These are phyloP conservation scores for Cyprinella venusta DNA, from an alignment of 2,797 vertebrate species.

Conservation along the genomic window DNA sequence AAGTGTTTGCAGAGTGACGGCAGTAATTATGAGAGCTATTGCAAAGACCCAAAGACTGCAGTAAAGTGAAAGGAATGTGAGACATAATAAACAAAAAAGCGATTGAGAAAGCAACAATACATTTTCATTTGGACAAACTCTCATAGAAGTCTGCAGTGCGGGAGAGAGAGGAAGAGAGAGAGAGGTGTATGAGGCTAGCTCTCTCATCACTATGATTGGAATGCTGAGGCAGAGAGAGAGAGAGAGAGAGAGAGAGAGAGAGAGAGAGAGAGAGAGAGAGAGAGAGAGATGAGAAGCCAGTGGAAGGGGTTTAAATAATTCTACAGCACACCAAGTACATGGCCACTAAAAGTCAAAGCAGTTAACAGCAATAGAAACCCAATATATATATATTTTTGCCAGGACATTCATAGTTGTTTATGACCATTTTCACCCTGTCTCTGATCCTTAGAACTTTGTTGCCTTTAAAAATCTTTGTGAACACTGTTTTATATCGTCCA, in stretches of 20 bases:
- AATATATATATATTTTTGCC: neutral
- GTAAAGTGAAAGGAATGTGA: constrained; percentile 9
- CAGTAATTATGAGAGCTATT: constrained; percentile 20
- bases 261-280: too few species aligned
- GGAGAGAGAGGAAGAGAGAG: constrained; percentile 48
- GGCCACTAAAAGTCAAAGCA: constrained; percentile 29
- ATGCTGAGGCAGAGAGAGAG: constrained; percentile 31
- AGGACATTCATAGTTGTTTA: neutral
- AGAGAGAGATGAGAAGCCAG: constrained; percentile 7
- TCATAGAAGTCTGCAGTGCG: constrained; percentile 63
- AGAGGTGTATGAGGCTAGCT: constrained; percentile 5
- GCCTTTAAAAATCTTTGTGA: neutral
- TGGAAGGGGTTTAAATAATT: constrained; percentile 31
- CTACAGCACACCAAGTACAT: constrained; percentile 30
- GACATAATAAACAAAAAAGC: constrained; percentile 10
- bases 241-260: too few species aligned
- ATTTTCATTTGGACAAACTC: constrained; percentile 37
- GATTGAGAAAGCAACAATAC: constrained; percentile 28
- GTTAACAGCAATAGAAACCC: constrained; percentile 7
- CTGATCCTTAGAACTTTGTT: neutral
- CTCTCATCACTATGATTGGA: constrained; percentile 51
- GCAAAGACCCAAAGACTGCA: constrained; percentile 13
- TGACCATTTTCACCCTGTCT: neutral
- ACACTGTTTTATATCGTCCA: neutral
- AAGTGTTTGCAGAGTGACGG: constrained; percentile 27